Conservation (phyloP, 2,797 vertebrate genomes). For the Phaenicophaeus curvirostris region DNA sequence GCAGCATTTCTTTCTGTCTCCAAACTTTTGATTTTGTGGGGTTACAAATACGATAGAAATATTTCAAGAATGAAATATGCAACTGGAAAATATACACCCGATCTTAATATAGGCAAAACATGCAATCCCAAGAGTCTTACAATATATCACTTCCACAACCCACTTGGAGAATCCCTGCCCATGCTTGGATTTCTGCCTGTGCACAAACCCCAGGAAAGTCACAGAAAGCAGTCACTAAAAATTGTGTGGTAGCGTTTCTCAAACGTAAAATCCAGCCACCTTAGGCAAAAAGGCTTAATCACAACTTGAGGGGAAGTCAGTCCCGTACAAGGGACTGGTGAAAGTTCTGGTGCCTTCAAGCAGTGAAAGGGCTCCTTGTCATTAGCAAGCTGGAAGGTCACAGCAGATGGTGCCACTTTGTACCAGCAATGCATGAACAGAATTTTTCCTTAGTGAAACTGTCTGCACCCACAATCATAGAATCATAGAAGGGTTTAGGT, state of each 20-base stretch:
- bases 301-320: not conserved
- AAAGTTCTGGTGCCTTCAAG: not conserved
- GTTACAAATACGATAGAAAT: not conserved
- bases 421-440: not conserved
- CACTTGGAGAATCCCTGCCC: not conserved
- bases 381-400: not conserved
- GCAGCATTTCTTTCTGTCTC: not conserved
- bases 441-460: not conserved
- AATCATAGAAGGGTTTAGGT: too few species aligned
- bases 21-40: conserved; percentile 3
- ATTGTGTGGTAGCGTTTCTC: not conserved
- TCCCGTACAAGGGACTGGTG: not conserved
- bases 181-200: not conserved
- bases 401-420: not conserved
- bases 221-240: not conserved
- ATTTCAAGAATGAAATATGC: not conserved
- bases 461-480: not conserved
- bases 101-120: not conserved
- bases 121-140: not conserved
- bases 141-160: not conserved
- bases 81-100: not conserved
- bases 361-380: not conserved
- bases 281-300: not conserved
- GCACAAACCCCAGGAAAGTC: not conserved
- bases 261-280: not conserved